Conservation (phyloP, 2,888 invertebrate species). For the Drosophila paucipuncta region DNA sequence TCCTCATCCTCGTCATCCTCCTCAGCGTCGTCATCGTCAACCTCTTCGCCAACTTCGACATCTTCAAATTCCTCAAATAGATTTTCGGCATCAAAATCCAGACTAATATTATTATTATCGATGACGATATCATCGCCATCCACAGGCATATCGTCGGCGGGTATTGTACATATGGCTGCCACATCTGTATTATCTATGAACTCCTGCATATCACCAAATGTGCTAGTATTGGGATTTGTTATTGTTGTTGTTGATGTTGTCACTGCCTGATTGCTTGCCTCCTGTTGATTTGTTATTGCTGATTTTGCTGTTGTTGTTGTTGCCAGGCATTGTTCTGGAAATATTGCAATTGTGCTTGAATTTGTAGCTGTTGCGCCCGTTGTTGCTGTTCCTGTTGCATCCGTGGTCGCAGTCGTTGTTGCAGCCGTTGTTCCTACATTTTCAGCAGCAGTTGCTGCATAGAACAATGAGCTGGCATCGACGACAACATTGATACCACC, state of each 20-base stretch:
- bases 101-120: slow-evolving; percentile 81
- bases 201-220: slow-evolving; percentile 72
- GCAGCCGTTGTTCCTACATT: not conserved
- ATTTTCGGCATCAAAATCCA: slow-evolving; percentile 81
- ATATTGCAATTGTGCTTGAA: slow-evolving; percentile 39
- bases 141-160: slow-evolving; percentile 81
- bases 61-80: slow-evolving; percentile 80
- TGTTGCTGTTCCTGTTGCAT: not conserved
- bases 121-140: slow-evolving; percentile 82
- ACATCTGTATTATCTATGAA: slow-evolving; percentile 69
- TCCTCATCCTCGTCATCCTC: slow-evolving; percentile 72
- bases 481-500: slow-evolving; percentile 61
- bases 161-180: slow-evolving; percentile 74
- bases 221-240: slow-evolving; percentile 33
- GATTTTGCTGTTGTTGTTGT: slow-evolving; percentile 12
- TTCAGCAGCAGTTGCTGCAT: slow-evolving; percentile 28
- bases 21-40: slow-evolving; percentile 70
- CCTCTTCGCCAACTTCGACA: slow-evolving; percentile 62
- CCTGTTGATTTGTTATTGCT: not conserved
- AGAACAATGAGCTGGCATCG: slow-evolving; percentile 65
- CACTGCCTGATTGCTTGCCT: not conserved
- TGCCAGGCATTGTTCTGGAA: slow-evolving; percentile 32
- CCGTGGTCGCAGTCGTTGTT: no score
- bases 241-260: slow-evolving; percentile 8
- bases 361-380: not conserved